These are phyloP conservation scores for Enteromius argenteus DNA, from an alignment of 2,797 vertebrate species.

Conservation along the genomic window DNA sequence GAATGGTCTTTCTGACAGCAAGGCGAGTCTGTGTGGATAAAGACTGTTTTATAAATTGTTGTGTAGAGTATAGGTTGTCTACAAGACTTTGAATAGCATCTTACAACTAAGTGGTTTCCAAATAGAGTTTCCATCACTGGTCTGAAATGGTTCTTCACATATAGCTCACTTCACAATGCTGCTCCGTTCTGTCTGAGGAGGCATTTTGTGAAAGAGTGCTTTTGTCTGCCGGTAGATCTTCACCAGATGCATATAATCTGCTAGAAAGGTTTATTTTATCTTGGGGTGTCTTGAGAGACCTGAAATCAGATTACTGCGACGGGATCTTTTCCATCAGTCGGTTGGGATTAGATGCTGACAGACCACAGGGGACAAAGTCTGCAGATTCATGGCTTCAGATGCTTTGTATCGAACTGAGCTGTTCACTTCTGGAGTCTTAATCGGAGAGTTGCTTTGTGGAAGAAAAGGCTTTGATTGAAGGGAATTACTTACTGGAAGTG, in stretches of 20 bases:
- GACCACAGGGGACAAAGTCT: constrained; percentile 23
- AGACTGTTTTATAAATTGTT: constrained; percentile 22
- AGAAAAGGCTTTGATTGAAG: constrained; percentile 12
- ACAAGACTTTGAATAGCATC: constrained; percentile 56
- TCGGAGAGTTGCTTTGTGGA: constrained; percentile 20
- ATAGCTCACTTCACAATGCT: constrained; percentile 61
- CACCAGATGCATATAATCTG: constrained; percentile 48
- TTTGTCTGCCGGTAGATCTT: not conserved
- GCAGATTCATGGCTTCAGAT: constrained; percentile 5
- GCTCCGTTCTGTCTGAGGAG: constrained; percentile 7
- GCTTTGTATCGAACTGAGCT: constrained; percentile 12
- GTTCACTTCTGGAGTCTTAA: constrained; percentile 29
- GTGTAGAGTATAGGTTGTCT: not conserved
- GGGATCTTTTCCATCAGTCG: constrained; percentile 41
- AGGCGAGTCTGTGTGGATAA: constrained; percentile 46
- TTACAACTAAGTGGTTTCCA: constrained; percentile 63
- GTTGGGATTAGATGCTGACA: constrained; percentile 44
- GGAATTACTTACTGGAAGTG: constrained; percentile 7
- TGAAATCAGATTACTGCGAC: constrained; percentile 45
- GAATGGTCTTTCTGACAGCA: constrained; percentile 48
- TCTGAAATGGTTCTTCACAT: constrained; percentile 63
- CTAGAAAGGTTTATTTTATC: constrained; percentile 47
- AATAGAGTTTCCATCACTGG: constrained; percentile 66
- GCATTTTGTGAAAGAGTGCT: not conserved
- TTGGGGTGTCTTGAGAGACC: constrained; percentile 23